phyloP scores from a whole-genome alignment of 2,888 invertebrate genomes.

The Eupeodes luniger region DNA sequence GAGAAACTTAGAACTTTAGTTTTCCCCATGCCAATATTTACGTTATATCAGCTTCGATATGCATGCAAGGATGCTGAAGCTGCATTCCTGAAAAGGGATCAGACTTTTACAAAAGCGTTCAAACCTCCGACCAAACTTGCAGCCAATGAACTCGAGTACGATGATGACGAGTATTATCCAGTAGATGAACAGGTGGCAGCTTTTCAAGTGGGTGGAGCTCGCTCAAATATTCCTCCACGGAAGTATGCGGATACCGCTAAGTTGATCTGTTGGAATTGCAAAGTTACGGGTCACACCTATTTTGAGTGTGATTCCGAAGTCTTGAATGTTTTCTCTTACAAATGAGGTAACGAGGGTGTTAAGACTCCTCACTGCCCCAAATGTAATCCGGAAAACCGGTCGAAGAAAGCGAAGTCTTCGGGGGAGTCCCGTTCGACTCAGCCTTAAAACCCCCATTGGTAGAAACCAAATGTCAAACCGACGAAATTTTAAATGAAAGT shows the following conservation, averaged over 20 bases:
- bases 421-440: conserved; percentile 7
- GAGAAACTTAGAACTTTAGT: not conserved
- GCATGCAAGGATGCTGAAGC: not conserved
- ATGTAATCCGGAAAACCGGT: not conserved
- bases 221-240: not conserved
- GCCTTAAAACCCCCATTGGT: not conserved
- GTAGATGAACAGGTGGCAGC: not conserved
- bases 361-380: not conserved
- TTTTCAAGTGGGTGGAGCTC: not conserved
- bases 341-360: not conserved
- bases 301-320: not conserved
- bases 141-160: conserved; percentile 1
- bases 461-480: too few relatives aligned
- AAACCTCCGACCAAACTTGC: not conserved
- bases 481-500: too few relatives aligned
- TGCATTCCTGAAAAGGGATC: not conserved
- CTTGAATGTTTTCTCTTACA: not conserved
- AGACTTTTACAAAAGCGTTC: not conserved
- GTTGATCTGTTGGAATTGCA: not conserved
- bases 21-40: not conserved
- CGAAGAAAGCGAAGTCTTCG: not conserved
- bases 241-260: not conserved
- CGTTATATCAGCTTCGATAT: not conserved
- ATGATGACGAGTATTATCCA: not conserved
- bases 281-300: not conserved